phyloP scores from a whole-genome alignment of 2,888 invertebrate genomes.

The Blastobasis adustella region DNA sequence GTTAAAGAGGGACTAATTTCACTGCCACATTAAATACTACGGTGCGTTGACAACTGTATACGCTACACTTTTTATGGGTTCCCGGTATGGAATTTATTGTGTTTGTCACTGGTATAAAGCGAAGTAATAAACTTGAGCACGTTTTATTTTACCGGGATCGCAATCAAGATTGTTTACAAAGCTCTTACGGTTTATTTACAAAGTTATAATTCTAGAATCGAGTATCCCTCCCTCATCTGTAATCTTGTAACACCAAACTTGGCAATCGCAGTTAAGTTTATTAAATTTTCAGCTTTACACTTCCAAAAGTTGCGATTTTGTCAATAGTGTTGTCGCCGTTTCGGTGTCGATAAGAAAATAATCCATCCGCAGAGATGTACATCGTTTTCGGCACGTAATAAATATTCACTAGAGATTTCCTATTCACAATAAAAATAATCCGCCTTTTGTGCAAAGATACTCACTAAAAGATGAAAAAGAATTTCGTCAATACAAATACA shows the following conservation, averaged over 20 bases:
- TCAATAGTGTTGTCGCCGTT: conserved; percentile 9
- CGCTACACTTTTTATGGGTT: conserved; percentile 57
- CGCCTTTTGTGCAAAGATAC: conserved; percentile 28
- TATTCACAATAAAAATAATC: conserved; percentile 22
- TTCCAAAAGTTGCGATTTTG: conserved; percentile 9
- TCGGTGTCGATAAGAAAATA: conserved; percentile 11
- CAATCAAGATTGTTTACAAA: conserved; percentile 36
- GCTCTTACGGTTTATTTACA: conserved; percentile 34
- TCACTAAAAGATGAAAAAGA: conserved; percentile 44
- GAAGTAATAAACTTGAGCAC: conserved; percentile 43
- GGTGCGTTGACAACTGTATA: conserved; percentile 49
- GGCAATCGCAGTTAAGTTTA: conserved; percentile 12
- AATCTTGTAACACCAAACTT: conserved; percentile 12
- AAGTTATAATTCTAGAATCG: conserved; percentile 6
- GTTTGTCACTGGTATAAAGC: conserved; percentile 45
- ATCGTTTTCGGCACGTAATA: neutral
- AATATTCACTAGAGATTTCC: conserved; percentile 9
- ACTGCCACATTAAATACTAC: conserved; percentile 46
- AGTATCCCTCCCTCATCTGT: conserved; percentile 1
- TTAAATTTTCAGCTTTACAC: conserved; percentile 13
- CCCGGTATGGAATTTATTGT: conserved; percentile 53
- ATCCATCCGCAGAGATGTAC: conserved; percentile 4
- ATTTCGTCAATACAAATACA: conserved; percentile 56
- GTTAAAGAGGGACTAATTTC: conserved; percentile 50
- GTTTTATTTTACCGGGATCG: conserved; percentile 36